phyloP scores from a whole-genome alignment of 2,113 vertebrate genomes.

The Butastur rufipennis region DNA sequence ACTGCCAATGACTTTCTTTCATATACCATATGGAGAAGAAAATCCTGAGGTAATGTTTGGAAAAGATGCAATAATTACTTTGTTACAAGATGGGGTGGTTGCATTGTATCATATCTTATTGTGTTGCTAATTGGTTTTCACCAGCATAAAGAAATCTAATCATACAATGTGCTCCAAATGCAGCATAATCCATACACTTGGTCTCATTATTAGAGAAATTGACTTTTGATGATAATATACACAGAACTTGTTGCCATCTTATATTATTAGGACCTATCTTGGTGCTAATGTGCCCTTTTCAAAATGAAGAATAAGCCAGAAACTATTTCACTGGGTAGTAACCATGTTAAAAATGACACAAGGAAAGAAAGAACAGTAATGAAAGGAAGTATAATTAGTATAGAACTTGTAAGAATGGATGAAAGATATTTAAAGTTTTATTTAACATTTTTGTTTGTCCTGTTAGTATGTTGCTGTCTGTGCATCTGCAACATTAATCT shows the following conservation, averaged over 20 bases:
- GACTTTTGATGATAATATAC: not conserved
- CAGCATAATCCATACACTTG: not conserved
- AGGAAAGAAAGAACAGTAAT: not conserved
- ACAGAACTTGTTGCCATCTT: not conserved
- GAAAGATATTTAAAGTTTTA: not conserved
- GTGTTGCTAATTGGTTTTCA: constrained; percentile 36
- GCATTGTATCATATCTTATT: not conserved
- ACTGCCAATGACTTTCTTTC: constrained; percentile 11
- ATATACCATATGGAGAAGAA: constrained; percentile 15
- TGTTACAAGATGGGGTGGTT: not conserved
- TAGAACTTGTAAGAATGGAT: not conserved
- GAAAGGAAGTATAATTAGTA: not conserved
- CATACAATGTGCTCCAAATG: not conserved
- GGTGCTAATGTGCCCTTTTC: not conserved
- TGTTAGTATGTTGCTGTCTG: not conserved
- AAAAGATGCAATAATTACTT: constrained; percentile 8
- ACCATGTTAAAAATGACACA: not conserved
- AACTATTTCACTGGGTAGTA: not conserved
- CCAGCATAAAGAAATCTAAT: constrained; percentile 7
- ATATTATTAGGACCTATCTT: not conserved
- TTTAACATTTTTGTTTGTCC: not conserved
- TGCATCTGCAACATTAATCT: not conserved
- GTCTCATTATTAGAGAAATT: not conserved
- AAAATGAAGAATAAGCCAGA: not conserved
- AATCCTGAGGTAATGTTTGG: constrained; percentile 7